These are phyloP conservation scores for Rhinichthys osculus DNA, from an alignment of 2,797 vertebrate species.

Conservation along the genomic window DNA sequence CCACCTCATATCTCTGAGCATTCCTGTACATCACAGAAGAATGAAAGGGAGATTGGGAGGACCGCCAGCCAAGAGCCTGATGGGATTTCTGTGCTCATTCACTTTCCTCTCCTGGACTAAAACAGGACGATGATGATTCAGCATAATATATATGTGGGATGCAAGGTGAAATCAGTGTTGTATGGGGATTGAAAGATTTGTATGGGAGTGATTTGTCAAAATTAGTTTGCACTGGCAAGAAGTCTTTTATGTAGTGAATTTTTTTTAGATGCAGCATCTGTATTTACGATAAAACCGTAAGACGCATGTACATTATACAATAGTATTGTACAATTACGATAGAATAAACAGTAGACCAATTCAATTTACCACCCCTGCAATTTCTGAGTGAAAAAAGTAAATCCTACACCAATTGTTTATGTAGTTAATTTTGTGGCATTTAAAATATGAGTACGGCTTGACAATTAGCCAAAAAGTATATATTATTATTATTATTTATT, in stretches of 20 bases:
- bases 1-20: slow-evolving; percentile 10
- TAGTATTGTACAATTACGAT: too few species aligned
- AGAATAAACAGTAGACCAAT: too few species aligned
- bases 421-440: neutral
- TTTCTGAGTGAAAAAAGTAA: too few species aligned
- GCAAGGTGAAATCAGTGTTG: slow-evolving; percentile 6
- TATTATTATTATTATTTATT: neutral
- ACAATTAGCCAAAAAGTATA: neutral
- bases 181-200: neutral
- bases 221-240: neutral
- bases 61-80: neutral
- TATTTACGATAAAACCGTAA: too few species aligned
- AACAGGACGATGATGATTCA: slow-evolving; percentile 20
- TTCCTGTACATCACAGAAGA: slow-evolving; percentile 24
- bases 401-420: too few species aligned
- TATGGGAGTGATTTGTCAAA: neutral
- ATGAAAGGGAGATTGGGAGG: neutral
- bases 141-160: slow-evolving; percentile 12
- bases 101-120: neutral
- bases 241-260: neutral
- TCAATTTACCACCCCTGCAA: too few species aligned
- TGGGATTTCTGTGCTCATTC: slow-evolving; percentile 21
- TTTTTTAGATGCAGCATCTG: too few species aligned
- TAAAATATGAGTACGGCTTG: neutral
- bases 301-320: too few species aligned